Evolutionary conservation across 2,797 vertebrate species (phyloP), one percentile per base, ranked within the genome.

Genomic region (Phoebastria nigripes): DNA sequence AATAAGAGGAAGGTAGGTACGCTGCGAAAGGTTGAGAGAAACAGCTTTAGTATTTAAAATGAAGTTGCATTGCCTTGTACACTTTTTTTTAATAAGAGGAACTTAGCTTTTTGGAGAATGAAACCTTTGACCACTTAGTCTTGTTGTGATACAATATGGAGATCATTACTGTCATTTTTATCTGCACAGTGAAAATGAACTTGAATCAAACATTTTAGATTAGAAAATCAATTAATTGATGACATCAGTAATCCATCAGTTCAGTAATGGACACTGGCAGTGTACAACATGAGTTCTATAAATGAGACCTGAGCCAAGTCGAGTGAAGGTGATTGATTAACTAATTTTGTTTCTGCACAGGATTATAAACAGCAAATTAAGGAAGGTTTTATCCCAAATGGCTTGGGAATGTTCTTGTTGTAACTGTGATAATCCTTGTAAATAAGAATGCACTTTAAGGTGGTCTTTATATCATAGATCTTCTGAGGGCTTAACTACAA

Each of bases 1-100:
- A 99, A 99, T 97, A 99, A 99, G 98, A 99, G 99, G 92, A 99
- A 99, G 99, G 99, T 99, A 96, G 82, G 99, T 96, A 7, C 25
- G 46, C 71, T 89, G 26, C 19, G 47, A 51, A 72, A 41, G 37
- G 25, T 6, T 37, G 15, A 54, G 63, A 33, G 67, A 49, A 86
- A 52, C 18, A 33, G 8, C 10, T 80, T 82, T 18, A 79, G 46
- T 65, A 21, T 52, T 77, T 46, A 33, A 59, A 70, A 41, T 61
- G 31, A 44, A 58, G 10, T 63, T 69, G 29, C 2, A 1, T 69
- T 65, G 41, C 9, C 7, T 86, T 90, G 59, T 49, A 25, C 6
- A 0, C 1, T 8, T 31, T 65, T 41, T 41, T 70, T 55, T 52
- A 25, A 6, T n/a, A 69, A 31, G 54, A 90, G 41, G 8, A 80